phyloP scores from a whole-genome alignment of 2,113 vertebrate species.

The Dolichallabes microphthalmus region DNA sequence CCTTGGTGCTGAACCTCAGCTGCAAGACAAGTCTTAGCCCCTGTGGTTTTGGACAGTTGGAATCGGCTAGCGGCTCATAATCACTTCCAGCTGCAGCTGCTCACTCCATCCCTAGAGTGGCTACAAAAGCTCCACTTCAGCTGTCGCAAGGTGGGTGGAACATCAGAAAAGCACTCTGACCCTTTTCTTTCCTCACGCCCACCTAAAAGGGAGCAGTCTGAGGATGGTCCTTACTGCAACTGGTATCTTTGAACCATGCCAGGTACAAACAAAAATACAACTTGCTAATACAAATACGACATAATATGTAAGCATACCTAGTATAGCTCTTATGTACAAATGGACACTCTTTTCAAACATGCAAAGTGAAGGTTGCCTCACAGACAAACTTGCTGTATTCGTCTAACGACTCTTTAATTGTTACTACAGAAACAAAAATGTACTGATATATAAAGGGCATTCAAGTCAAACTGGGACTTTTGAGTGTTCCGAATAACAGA shows the following conservation, averaged over 20 bases:
- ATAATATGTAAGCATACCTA: neutral
- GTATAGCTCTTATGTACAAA: neutral
- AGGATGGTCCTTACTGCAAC: neutral
- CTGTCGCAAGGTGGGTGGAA: constrained; percentile 1
- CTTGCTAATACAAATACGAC: neutral
- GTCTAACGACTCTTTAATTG: neutral
- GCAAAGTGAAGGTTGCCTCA: neutral
- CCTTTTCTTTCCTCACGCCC: neutral
- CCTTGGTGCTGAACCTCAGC: constrained; percentile 18
- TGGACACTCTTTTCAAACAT: neutral
- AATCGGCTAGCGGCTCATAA: neutral
- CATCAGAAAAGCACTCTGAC: neutral
- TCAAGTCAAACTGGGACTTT: no score
- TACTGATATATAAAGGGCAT: no score
- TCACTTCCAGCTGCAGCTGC: constrained; percentile 20
- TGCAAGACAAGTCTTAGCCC: neutral
- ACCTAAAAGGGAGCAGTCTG: neutral
- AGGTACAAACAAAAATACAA: neutral
- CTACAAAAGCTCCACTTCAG: neutral
- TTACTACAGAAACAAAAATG: neutral
- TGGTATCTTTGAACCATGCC: neutral
- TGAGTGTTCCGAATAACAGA: no score
- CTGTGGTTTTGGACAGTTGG: neutral
- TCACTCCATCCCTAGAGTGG: neutral
- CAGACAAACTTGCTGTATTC: neutral